A percentile compares a stretch with the other conserved stretches of the same genome.
phyloP scores from a whole-genome alignment of 2,888 invertebrate species.

The Myopa testacea region DNA sequence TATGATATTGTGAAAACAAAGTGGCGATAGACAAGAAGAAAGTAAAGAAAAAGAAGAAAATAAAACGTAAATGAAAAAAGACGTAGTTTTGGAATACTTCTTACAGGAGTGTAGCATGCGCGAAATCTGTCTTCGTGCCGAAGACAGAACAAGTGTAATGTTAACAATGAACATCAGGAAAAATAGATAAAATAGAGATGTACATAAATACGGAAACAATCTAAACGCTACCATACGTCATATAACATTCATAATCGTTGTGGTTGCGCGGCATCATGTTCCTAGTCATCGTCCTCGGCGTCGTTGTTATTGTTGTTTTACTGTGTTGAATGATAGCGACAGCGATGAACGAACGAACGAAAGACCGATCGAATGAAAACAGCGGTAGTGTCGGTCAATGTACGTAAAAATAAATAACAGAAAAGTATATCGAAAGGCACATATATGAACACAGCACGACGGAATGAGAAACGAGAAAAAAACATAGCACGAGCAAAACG shows the following conservation, averaged over 20 bases:
- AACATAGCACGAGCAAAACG: constrained; percentile 5
- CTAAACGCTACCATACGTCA: neutral
- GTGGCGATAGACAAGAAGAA: constrained; percentile 4
- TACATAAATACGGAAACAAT: constrained; percentile 27
- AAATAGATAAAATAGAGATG: constrained; percentile 19
- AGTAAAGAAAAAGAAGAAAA: constrained; percentile 11
- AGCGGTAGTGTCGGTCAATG: constrained; percentile 23
- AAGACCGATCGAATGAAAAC: neutral
- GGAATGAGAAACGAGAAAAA: neutral
- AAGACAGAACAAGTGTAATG: constrained; percentile 24
- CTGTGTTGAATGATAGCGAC: neutral
- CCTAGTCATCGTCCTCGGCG: neutral
- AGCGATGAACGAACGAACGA: neutral
- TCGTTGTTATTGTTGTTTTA: neutral
- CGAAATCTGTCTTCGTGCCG: neutral
- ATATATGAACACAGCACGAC: neutral
- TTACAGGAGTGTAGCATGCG: constrained; percentile 9
- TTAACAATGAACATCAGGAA: constrained; percentile 14
- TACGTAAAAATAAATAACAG: constrained; percentile 30
- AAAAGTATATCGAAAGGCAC: neutral
- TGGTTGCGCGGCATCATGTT: neutral
- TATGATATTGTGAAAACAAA: constrained; percentile 3
- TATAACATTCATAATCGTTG: too few relatives aligned
- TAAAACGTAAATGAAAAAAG: constrained; percentile 26
- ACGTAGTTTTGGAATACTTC: neutral